Evolutionary conservation across 2,888 invertebrate genomes (phyloP), one percentile per base, ranked within the genome.

Genomic region (Lathronympha strigana): DNA sequence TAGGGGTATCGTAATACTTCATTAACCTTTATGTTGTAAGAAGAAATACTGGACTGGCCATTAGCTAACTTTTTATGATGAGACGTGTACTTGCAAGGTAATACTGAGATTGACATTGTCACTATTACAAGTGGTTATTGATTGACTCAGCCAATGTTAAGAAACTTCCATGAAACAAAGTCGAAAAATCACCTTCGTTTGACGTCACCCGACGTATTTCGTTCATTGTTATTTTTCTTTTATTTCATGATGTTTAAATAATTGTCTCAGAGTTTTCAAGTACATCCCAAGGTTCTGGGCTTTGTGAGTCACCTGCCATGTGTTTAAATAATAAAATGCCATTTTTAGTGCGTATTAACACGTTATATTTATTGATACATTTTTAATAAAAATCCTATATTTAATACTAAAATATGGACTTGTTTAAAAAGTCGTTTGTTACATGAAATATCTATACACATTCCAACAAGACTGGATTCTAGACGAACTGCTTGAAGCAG

Each of bases 311-410:
- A 54, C n/a, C 19, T 25, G 9, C 55, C 55, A 66, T 28, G 36
- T 67, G 69, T 45, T 9, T 33, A 69, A 67, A 62, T 28, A 67
- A 66, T 74, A 78, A 81, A 79, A 76, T 79, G 82, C 78, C 73
- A 68, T 69, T 50, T 61, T 77, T 86, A 87, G 87, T 86, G 86
- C 82, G 75, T 83, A 88, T 88, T 89, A 88, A 87, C 85, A 87
- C 86, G 72, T 82, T 87, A 87, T 80, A 84, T 85, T 85, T 81
- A 84, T 80, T 80, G 81, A 86, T 88, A 88, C 80, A 88, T 82
- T 79, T 55, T 74, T 84, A 81, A 72, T 73, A 68, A 72, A 72
- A 72, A 73, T 71, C 68, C 70, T 71, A 70, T 69, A 67, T 63
- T 67, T 69, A 67, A 63, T 67, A 54, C 79, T 77, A 79, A 78